phyloP scores from a whole-genome alignment of 1,140 invertebrate species.

The Brevipalpus yothersi region DNA sequence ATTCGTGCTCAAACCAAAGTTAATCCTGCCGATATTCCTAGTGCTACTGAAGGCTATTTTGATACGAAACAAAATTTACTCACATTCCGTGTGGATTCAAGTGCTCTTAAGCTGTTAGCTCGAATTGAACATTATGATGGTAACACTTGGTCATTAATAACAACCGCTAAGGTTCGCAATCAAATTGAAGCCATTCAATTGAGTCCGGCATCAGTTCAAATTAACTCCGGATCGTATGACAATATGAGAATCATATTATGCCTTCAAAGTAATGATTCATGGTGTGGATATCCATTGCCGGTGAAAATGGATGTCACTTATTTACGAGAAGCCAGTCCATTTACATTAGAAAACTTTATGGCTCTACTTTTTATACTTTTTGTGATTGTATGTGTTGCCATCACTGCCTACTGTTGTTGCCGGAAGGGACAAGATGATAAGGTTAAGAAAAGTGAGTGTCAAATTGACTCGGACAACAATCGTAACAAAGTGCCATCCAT shows the following conservation, averaged over 20 bases:
- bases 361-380: conserved; percentile 18
- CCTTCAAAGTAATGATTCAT: conserved; percentile 41
- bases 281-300: conserved; percentile 37
- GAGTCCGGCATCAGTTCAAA: conserved; percentile 6
- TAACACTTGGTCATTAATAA: conserved; percentile 11
- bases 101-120: conserved; percentile 34
- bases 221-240: conserved; percentile 8
- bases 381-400: conserved; percentile 24
- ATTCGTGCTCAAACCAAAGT: conserved; percentile 13
- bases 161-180: conserved; percentile 7
- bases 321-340: conserved; percentile 45
- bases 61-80: conserved; percentile 31
- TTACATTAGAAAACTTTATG: conserved; percentile 37
- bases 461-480: background rate
- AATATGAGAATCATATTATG: conserved; percentile 48
- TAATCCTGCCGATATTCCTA: conserved; percentile 27
- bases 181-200: conserved; percentile 22
- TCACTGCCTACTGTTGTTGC: conserved; percentile 57
- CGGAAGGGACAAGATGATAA: conserved; percentile 49
- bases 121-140: conserved; percentile 13
- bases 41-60: conserved; percentile 38
- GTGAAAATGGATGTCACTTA: conserved; percentile 25
- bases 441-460: conserved; percentile 23
- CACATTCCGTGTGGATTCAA: conserved; percentile 38
- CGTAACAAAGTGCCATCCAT: background rate